Conservation (phyloP, 2,113 vertebrate genomes). For the Vulpes lagopus region DNA sequence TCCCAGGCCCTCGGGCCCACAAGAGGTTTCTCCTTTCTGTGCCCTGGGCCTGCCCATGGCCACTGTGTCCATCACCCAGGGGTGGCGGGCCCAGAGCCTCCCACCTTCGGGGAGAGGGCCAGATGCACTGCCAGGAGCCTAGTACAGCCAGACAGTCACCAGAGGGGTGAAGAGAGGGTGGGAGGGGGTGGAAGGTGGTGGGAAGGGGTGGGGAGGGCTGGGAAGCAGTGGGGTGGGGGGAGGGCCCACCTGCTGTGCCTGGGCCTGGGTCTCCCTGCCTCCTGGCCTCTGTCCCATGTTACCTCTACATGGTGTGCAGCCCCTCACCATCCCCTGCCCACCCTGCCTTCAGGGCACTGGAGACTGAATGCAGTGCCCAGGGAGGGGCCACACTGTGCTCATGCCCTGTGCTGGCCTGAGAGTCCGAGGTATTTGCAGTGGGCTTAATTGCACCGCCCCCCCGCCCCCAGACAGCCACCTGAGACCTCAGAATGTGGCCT, state of each 20-base stretch:
- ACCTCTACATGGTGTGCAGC: fast-evolving
- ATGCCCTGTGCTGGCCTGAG: fast-evolving
- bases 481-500: not conserved
- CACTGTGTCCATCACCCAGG: not conserved
- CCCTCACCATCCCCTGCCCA: fast-evolving
- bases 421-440: fast-evolving
- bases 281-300: fast-evolving
- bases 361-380: fast-evolving
- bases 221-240: not conserved
- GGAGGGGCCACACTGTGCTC: fast-evolving
- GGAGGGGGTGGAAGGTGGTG: no score
- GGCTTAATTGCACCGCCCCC: fast-evolving
- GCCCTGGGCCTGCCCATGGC: not conserved
- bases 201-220: no score
- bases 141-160: not conserved
- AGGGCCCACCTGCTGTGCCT: not conserved
- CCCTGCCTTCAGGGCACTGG: fast-evolving
- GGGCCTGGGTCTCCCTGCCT: not conserved
- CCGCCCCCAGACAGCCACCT: fast-evolving
- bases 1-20: slow-evolving; percentile 68
- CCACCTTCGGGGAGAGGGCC: no score
- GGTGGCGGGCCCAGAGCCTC: not conserved
- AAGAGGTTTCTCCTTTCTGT: slow-evolving; percentile 55
- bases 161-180: no score
- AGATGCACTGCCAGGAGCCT: fast-evolving